phyloP scores from a whole-genome alignment of 1,140 invertebrate species.

The Agrypnia vestita region DNA sequence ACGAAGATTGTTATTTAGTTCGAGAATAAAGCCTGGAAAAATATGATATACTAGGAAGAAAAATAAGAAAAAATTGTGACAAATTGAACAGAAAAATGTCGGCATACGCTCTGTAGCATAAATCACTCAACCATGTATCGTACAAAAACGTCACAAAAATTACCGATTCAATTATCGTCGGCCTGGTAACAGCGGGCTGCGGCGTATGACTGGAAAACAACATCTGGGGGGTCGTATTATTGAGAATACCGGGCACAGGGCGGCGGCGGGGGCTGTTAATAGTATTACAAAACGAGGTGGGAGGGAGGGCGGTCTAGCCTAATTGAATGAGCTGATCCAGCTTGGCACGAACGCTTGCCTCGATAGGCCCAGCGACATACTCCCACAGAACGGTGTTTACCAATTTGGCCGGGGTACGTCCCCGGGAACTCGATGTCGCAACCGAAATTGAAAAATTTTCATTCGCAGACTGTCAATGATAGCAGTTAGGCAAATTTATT shows the following conservation, averaged over 20 bases:
- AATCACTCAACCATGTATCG: neutral
- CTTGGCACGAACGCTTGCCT: slow-evolving; percentile 24
- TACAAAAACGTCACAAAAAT: slow-evolving; percentile 23
- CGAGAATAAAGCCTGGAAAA: too few relatives aligned
- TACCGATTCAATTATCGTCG: slow-evolving; percentile 36
- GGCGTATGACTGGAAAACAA: slow-evolving; percentile 13
- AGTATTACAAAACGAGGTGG: neutral
- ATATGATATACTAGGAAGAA: too few relatives aligned
- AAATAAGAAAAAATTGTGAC: too few relatives aligned
- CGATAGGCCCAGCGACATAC: slow-evolving; percentile 7
- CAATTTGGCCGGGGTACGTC: neutral
- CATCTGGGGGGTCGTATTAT: slow-evolving; percentile 20
- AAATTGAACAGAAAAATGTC: too few relatives aligned
- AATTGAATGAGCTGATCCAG: slow-evolving; percentile 56
- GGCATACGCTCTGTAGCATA: too few relatives aligned
- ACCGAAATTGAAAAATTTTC: slow-evolving; percentile 19
- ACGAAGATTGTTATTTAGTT: too few relatives aligned
- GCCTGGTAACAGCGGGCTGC: slow-evolving; percentile 1
- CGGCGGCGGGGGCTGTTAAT: neutral
- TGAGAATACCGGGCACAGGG: neutral
- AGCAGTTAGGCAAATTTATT: slow-evolving; percentile 1
- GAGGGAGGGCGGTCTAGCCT: slow-evolving; percentile 29
- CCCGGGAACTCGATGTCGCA: neutral
- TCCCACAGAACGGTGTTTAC: neutral
- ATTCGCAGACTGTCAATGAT: neutral